Conservation (phyloP, 2,113 vertebrate species). For the Ahaetulla prasina region DNA sequence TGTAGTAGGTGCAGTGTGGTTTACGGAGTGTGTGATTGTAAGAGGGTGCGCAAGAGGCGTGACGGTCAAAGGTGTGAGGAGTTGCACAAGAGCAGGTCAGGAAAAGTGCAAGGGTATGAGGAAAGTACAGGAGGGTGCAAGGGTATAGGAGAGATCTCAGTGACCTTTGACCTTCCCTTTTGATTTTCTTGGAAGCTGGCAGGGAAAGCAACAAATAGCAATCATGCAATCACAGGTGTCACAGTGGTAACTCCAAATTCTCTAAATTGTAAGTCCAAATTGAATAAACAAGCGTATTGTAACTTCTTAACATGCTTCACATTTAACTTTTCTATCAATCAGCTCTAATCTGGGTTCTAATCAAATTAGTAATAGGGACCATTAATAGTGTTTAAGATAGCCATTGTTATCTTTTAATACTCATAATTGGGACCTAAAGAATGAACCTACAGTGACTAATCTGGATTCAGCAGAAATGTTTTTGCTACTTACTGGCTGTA, state of each 20-base stretch:
- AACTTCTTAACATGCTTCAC: not conserved
- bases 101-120: not conserved
- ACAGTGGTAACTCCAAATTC: not conserved
- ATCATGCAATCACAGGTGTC: not conserved
- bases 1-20: not conserved
- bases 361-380: not conserved
- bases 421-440: not conserved
- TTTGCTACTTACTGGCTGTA: not conserved
- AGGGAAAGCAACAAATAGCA: not conserved
- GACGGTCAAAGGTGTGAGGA: not conserved
- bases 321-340: not conserved
- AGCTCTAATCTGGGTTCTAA: not conserved
- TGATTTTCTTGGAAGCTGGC: not conserved
- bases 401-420: not conserved
- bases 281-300: not conserved
- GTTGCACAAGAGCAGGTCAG: not conserved
- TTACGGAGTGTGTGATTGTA: not conserved
- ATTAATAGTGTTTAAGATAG: not conserved
- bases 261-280: not conserved
- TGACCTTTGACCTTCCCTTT: not conserved
- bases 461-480: not conserved
- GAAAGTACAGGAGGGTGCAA: not conserved
- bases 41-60: not conserved
- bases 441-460: not conserved
- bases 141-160: not conserved